phyloP scores from a whole-genome alignment of 2,888 invertebrate species.

The Lasioglossum zephyrum region DNA sequence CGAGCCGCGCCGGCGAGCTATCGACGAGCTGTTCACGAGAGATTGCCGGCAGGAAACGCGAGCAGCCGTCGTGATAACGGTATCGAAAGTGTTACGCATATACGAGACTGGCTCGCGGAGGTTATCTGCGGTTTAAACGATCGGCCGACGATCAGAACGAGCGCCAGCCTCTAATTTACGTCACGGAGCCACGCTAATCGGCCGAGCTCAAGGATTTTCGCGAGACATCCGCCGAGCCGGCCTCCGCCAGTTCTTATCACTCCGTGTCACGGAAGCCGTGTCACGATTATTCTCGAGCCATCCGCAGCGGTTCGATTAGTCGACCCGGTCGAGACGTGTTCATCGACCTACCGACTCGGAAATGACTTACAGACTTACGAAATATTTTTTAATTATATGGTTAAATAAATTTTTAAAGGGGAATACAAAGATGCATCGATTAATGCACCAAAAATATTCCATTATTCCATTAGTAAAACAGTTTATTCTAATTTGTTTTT shows the following conservation, averaged over 20 bases:
- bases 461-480: no score
- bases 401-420: no score
- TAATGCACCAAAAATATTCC: no score
- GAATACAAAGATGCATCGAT: no score
- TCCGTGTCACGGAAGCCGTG: slow-evolving; percentile 51
- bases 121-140: slow-evolving; percentile 54
- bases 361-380: not conserved
- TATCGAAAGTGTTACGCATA: slow-evolving; percentile 74
- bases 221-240: slow-evolving; percentile 31
- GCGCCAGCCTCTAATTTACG: slow-evolving; percentile 55
- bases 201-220: slow-evolving; percentile 29
- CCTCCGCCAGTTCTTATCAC: slow-evolving; percentile 43
- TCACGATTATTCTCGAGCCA: slow-evolving; percentile 48
- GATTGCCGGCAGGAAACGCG: slow-evolving; percentile 69
- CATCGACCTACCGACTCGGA: not conserved
- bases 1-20: not conserved
- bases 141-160: slow-evolving; percentile 3
- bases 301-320: not conserved
- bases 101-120: slow-evolving; percentile 52
- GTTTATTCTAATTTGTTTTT: no score
- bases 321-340: not conserved
- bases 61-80: slow-evolving; percentile 69
- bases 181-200: slow-evolving; percentile 48
- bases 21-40: slow-evolving; percentile 11
- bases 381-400: no score